Conservation (phyloP, 2,797 vertebrate genomes). For the Eulemur rubriventer region DNA sequence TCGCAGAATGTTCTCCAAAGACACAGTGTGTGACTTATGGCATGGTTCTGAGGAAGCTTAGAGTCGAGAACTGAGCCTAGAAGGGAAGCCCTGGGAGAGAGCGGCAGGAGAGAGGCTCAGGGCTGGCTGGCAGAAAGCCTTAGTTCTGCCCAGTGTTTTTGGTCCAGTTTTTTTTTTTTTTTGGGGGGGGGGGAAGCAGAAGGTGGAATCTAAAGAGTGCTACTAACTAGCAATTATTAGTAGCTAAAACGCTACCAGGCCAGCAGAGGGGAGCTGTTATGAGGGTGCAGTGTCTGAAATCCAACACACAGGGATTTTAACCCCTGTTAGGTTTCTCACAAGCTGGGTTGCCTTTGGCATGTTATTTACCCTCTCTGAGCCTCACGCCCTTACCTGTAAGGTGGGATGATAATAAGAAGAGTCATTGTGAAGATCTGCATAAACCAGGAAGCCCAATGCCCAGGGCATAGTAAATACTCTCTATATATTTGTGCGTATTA, state of each 20-base stretch:
- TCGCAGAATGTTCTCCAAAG: conserved; percentile 12
- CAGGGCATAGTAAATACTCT: background rate
- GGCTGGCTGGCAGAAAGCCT: background rate
- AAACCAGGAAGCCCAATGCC: background rate
- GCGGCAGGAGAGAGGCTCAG: background rate
- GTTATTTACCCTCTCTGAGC: background rate
- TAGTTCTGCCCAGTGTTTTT: background rate
- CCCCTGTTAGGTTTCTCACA: background rate
- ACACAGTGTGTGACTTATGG: background rate
- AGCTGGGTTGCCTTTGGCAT: background rate
- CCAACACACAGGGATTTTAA: background rate
- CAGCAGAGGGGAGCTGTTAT: background rate
- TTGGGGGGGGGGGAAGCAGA: background rate
- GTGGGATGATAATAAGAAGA: too few relatives aligned
- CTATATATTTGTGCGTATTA: background rate
- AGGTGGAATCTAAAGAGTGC: background rate
- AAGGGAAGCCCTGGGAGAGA: background rate
- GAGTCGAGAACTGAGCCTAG: background rate
- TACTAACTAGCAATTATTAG: background rate
- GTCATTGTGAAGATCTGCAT: background rate
- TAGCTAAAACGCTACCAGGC: background rate
- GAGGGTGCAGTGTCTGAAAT: background rate
- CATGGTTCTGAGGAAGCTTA: background rate
- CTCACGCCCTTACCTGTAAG: background rate
- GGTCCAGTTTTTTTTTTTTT: background rate